Percentiles rank a stretch among this genome's conserved stretches.
Conservation (phyloP, 1,140 invertebrate species). For the Drosophila lini region DNA sequence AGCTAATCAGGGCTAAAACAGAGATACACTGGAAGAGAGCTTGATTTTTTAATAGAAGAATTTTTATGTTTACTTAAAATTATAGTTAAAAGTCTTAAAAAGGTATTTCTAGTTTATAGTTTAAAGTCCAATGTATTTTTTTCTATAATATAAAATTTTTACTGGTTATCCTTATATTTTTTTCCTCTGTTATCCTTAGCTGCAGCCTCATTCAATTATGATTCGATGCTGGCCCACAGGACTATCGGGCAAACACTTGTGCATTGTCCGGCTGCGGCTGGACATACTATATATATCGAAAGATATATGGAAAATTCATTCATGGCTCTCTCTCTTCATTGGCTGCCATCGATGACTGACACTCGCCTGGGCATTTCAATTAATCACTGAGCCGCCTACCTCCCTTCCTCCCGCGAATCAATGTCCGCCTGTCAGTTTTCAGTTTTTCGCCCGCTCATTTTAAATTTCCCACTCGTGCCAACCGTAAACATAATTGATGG, state of each 20-base stretch:
- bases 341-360: constrained; percentile 61
- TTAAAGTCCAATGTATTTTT: not conserved
- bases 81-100: not conserved
- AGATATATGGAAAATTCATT: constrained; percentile 54
- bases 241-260: constrained; percentile 27
- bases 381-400: constrained; percentile 47
- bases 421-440: constrained; percentile 40
- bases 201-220: constrained; percentile 65
- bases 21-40: not conserved
- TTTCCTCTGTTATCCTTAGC: not conserved
- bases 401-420: constrained; percentile 18
- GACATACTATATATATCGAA: constrained; percentile 1
- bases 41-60: not conserved
- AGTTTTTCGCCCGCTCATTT: constrained; percentile 18
- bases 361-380: constrained; percentile 59
- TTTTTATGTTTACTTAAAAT: too few species aligned
- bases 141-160: not conserved
- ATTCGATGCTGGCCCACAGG: constrained; percentile 48
- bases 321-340: constrained; percentile 48
- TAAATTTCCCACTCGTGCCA: constrained; percentile 56
- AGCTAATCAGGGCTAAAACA: not conserved
- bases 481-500: constrained; percentile 61
- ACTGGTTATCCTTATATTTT: not conserved
- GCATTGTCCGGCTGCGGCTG: constrained; percentile 21
- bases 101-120: too few species aligned